Conservation (phyloP, 35 echinoderm and acorn worm species). For the Hemicentrotus pulcherrimus region DNA sequence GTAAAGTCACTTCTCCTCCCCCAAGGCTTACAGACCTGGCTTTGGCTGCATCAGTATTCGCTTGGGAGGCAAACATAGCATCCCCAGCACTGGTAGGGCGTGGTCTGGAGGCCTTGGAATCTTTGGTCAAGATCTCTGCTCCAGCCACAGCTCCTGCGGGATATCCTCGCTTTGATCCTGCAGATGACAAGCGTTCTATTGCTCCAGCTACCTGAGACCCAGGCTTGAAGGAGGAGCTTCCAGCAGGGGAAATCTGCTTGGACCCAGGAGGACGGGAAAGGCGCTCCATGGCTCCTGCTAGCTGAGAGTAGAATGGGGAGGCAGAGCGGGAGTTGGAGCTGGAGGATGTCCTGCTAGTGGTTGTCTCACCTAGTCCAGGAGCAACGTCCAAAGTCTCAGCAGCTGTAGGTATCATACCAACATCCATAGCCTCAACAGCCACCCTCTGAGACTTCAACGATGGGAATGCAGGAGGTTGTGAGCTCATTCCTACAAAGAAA, state of each 20-base stretch:
- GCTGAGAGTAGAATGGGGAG: neutral
- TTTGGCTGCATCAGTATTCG: neutral
- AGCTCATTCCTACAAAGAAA: neutral
- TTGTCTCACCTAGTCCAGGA: neutral
- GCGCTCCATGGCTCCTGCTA: neutral
- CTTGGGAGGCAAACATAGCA: conserved; percentile 10
- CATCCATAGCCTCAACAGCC: neutral
- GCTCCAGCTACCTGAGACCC: neutral
- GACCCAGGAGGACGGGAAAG: neutral
- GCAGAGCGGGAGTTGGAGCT: neutral
- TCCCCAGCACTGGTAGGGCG: conserved; percentile 13
- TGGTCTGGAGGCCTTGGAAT: neutral
- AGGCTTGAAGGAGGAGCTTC: neutral
- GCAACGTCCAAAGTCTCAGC: neutral
- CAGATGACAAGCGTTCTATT: neutral
- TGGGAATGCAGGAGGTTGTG: neutral
- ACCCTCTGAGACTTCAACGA: neutral
- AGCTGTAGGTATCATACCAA: neutral
- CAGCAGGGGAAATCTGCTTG: neutral
- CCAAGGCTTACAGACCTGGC: neutral
- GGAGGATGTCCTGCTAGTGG: neutral
- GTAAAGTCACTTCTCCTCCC: neutral
- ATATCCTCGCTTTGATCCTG: neutral
- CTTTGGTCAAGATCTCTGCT: neutral
- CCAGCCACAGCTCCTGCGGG: conserved; percentile 10